Evolutionary conservation across 1,140 invertebrate genomes (phyloP).

Genomic region (Nebria ingens): DNA sequence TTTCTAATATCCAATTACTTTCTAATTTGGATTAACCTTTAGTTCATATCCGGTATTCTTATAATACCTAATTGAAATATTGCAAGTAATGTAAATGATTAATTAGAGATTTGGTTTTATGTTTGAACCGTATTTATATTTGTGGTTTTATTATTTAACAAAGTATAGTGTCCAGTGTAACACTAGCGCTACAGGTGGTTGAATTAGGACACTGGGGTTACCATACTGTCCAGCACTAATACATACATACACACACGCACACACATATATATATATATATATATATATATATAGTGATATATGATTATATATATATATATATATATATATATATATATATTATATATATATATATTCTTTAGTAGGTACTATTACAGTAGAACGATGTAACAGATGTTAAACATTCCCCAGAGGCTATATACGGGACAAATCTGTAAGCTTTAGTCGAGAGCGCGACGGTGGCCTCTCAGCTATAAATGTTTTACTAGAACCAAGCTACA

Average conservation of each 20-base stretch:
- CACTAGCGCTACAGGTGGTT: conserved; percentile 20
- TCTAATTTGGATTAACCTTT: no score
- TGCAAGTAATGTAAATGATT: no score
- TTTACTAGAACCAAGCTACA: neutral
- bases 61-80: no score
- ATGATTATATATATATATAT: neutral
- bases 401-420: neutral
- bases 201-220: conserved; percentile 22
- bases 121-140: no score
- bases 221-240: conserved; percentile 11
- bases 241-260: no score
- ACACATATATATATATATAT: no score
- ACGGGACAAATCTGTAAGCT: conserved; percentile 1
- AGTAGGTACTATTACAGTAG: neutral
- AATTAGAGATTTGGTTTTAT: no score
- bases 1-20: no score
- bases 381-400: neutral
- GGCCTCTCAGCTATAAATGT: neutral
- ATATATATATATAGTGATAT: neutral
- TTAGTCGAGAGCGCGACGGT: neutral
- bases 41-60: no score
- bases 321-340: neutral
- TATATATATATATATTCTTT: neutral
- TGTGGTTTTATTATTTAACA: conserved; percentile 7
- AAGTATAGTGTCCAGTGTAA: conserved; percentile 3